Evolutionary conservation across 1,140 invertebrate species (phyloP).

Genomic region (Idris sp.): DNA sequence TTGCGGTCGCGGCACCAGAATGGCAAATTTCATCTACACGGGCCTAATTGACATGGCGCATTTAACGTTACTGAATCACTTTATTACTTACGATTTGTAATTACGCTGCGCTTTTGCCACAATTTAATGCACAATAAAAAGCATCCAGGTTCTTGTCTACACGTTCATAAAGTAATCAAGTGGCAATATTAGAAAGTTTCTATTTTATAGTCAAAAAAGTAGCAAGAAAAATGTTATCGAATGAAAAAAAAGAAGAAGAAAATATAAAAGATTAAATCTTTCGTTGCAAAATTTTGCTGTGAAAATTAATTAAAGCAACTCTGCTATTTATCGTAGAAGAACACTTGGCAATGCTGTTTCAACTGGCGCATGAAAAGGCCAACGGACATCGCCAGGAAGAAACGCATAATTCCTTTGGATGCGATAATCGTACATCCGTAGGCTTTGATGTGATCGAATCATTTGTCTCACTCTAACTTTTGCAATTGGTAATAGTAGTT

Average conservation of each 20-base stretch:
- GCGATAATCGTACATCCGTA: constrained; percentile 48
- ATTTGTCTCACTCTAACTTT: constrained; percentile 32
- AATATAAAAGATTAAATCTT: too few species aligned
- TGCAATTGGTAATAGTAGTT: background rate
- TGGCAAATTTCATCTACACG: too few species aligned
- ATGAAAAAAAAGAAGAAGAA: too few species aligned
- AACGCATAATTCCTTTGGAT: constrained; percentile 56
- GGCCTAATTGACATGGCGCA: constrained; percentile 26
- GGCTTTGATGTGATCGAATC: constrained; percentile 23
- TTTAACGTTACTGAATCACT: constrained; percentile 37
- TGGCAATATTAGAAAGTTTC: too few species aligned
- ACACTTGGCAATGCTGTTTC: constrained; percentile 51
- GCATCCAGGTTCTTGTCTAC: constrained; percentile 18
- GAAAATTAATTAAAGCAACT: constrained; percentile 44
- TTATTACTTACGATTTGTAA: constrained; percentile 44
- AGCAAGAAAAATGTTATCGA: too few species aligned
- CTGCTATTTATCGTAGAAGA: constrained; percentile 41
- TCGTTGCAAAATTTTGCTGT: constrained; percentile 37
- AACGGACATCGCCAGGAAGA: constrained; percentile 49
- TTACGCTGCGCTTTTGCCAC: constrained; percentile 19
- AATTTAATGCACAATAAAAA: constrained; percentile 42
- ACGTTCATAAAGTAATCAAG: constrained; percentile 34
- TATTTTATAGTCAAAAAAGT: too few species aligned
- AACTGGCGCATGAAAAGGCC: constrained; percentile 35
- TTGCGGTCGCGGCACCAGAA: too few species aligned